Evolutionary conservation across 23 tunicate genomes (phyloP).

Genomic region (Aplidium turbinatum): DNA sequence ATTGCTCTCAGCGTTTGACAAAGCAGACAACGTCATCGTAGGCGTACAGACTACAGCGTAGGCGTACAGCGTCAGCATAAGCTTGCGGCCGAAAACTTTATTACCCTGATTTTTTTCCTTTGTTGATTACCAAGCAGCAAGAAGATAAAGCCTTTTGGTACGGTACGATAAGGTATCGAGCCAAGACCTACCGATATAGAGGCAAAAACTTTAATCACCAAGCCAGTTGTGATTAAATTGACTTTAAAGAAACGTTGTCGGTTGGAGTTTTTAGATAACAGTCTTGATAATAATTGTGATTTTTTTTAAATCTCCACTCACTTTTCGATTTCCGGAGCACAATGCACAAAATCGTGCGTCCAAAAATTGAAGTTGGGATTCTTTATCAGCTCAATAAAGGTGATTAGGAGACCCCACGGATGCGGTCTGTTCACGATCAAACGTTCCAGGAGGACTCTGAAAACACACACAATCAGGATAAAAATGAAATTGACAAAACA

Average conservation of each 20-base stretch:
- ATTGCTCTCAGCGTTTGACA: too few relatives aligned
- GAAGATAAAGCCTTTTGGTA: background rate
- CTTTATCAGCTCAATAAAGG: constrained; percentile 95
- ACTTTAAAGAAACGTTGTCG: background rate
- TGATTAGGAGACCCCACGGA: constrained; percentile 99
- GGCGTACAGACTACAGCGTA: too few relatives aligned
- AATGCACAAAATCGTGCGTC: constrained; percentile 92
- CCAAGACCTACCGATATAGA: background rate
- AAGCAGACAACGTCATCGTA: too few relatives aligned
- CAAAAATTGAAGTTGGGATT: constrained; percentile 97
- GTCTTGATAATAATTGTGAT: background rate
- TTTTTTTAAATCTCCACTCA: constrained; percentile 23
- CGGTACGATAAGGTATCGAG: background rate
- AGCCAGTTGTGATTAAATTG: background rate
- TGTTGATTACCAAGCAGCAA: too few relatives aligned
- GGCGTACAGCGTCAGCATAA: too few relatives aligned
- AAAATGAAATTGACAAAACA: too few relatives aligned
- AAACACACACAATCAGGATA: background rate
- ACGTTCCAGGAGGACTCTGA: constrained; percentile 95
- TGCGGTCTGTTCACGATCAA: constrained; percentile 95
- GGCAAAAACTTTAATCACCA: background rate
- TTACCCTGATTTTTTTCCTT: too few relatives aligned
- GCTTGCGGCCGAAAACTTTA: too few relatives aligned
- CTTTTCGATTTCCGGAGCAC: constrained; percentile 96
- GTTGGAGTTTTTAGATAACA: background rate